Base-by-base conservation (phyloP, 2,797 vertebrate genomes). In the Gymnocypris eckloni region DNA sequence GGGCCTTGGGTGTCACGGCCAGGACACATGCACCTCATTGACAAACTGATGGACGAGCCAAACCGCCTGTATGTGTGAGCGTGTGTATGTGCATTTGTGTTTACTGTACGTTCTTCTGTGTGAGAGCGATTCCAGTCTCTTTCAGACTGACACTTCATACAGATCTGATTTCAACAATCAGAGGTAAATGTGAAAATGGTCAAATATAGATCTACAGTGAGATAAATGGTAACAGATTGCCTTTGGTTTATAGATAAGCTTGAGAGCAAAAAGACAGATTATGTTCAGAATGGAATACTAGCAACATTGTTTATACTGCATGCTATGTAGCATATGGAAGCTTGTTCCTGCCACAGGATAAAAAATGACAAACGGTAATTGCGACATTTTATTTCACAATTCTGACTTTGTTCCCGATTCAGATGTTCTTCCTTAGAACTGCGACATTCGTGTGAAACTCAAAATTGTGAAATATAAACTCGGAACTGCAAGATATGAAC, bases 1-100 rank as follows among this genome's bases (percentile, higher is more conserved):
- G 70, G 86, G 82, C 43, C 80, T 86, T 25, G 61, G 75, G 86
- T 86, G 88, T 89, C 86, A 89, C 39, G 86, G 86, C 82, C 87
- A 78, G 85, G 85, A 85, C 82, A 88, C 75, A 75, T 22, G 71
- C 45, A 81, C 72, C 71, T 48, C 72, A 84, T 48, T 67, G 73
- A 84, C 81, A 66, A 77, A 82, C 73, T 85, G 79, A 87, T 70
- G 71, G 69, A 85, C 83, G 52, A 81, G 61, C 33, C 28, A 28
- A 75, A 76, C 48, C 48, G 7, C 25, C 13, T 79, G 56, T 77
- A 50, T 71, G 76, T 48, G 83, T 28, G 54, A 25, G 52, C 22
- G 67, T n/a, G 25, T 72, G 59, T 56, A 33, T 64, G 25, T 78
- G 79, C n/a, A 67, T 64, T 67, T 70, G 79, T 81, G 71, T 61